Conservation (phyloP, 2,797 vertebrate genomes). For the Distichodus sexfasciatus region DNA sequence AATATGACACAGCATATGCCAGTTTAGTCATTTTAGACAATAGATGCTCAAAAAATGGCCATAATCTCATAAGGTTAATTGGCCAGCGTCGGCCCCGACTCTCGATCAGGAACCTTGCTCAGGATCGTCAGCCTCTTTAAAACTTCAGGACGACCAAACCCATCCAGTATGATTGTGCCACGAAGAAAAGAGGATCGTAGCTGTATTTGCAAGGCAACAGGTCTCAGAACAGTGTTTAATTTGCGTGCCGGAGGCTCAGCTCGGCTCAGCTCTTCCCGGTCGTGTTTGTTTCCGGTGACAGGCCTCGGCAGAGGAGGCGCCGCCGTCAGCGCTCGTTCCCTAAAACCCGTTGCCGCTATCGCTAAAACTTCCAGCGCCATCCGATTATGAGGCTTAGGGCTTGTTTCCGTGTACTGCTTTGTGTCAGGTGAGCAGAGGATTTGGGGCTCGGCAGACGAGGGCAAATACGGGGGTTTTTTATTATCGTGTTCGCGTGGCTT, state of each 20-base stretch:
- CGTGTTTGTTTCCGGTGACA: conserved; percentile 67
- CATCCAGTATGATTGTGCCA: conserved; percentile 38
- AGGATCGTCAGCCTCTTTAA: too few species aligned
- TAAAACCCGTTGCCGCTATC: conserved; percentile 79
- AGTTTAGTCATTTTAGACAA: too few species aligned
- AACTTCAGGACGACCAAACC: too few species aligned
- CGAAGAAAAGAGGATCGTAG: conserved; percentile 74
- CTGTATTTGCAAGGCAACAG: conserved; percentile 76
- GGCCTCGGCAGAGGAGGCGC: conserved; percentile 79
- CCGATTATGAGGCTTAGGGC: conserved; percentile 85
- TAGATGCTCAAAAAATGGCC: too few species aligned
- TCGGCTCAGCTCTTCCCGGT: conserved; percentile 53
- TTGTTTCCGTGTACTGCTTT: conserved; percentile 80
- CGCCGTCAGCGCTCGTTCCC: conserved; percentile 77
- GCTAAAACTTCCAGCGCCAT: conserved; percentile 78
- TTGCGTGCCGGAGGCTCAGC: conserved; percentile 67
- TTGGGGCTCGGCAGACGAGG: conserved; percentile 35
- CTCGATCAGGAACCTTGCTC: too few species aligned
- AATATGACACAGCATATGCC: too few species aligned
- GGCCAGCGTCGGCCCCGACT: too few species aligned
- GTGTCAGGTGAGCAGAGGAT: conserved; percentile 79
- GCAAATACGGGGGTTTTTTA: conserved; percentile 37
- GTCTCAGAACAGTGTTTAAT: conserved; percentile 74
- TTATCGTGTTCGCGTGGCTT: conserved; percentile 28
- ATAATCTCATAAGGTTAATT: too few species aligned